Base-by-base conservation (phyloP, 2,888 invertebrate genomes). In the Cerastis leucographa region DNA sequence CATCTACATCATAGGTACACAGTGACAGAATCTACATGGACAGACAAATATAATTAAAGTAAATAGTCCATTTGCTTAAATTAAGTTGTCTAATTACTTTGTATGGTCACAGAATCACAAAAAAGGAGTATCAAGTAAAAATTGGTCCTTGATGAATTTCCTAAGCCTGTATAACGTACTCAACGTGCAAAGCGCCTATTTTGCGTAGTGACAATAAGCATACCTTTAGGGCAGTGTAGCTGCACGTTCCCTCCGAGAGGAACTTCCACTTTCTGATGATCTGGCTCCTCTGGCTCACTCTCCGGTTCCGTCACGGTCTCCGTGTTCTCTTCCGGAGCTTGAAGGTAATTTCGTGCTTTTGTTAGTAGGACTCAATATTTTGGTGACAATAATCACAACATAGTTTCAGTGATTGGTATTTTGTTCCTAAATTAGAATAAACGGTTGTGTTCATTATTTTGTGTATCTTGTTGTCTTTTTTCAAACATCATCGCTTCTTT, bases 221-320 rank as follows among this genome's bases (percentile, higher is more conserved):
- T 94, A 97, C 98, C 98, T 94, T 98, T 98, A 74, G 98, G 98
- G 93, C 99, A 99, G 90, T 98, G 98, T 64, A 99, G 96, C 85
- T 98, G 98, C 59, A 99, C 98, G 69, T 98, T 98, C 12, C 99
- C 99, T 11, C 99, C 99, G 40, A 99, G 97, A 74, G 98, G 98
- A 62, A 99, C 98, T 90, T 99, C 98, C 79, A 98, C 97, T 89
- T 98, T 98, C 87, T 98, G 97, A 62, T 95, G 94, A 44, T 95
- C 95, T 0, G 94, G 93, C 67, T 95, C 94, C 42, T 92, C 93
- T 0, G 87, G 84, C 22, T 90, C 92, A 0, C 85, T 79, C n/a
- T 90, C 92, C 0, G 93, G 68, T 22, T 93, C 93, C 0, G 94
- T 91, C 46, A 87, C 93, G 0, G 91, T 72, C 70, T 93, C 94